phyloP scores from a whole-genome alignment of 1,140 invertebrate genomes.

The Apocrypta bakeri region DNA sequence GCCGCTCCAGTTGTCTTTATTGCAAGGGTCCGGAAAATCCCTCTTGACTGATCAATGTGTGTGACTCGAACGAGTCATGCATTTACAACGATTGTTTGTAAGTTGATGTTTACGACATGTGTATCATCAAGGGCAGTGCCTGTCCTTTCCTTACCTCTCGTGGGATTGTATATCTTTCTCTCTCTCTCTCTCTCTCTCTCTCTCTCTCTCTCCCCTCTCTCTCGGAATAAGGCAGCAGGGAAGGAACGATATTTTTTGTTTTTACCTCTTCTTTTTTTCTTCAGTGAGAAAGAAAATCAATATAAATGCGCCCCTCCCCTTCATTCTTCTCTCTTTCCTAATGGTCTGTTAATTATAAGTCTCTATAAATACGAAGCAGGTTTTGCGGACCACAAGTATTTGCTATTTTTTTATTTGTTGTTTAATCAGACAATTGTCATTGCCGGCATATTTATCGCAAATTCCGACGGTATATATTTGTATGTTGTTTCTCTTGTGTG shows the following conservation, averaged over 20 bases:
- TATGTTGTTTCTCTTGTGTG: too few relatives aligned
- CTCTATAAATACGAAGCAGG: constrained; percentile 1
- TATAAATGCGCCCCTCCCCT: too few relatives aligned
- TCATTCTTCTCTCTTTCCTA: too few relatives aligned
- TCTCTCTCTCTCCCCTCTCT: not conserved
- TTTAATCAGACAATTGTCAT: not conserved
- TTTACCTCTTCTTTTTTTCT: not conserved
- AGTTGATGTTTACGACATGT: not conserved
- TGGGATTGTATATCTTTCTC: too few relatives aligned
- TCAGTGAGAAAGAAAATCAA: too few relatives aligned
- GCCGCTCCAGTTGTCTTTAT: not conserved
- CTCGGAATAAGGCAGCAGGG: too few relatives aligned
- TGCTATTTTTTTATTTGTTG: not conserved
- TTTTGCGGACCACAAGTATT: not conserved
- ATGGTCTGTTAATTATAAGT: not conserved
- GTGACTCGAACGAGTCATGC: not conserved
- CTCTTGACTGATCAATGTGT: not conserved
- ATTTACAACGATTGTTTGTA: not conserved
- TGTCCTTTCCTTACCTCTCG: too few relatives aligned
- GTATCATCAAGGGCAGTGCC: constrained; percentile 22
- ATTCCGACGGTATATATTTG: too few relatives aligned
- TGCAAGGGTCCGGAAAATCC: not conserved
- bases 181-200: not conserved
- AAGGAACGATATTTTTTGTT: too few relatives aligned
- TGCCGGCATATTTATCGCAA: not conserved